Evolutionary conservation across 1,140 invertebrate species (phyloP).

Genomic region (Apis cerana): DNA sequence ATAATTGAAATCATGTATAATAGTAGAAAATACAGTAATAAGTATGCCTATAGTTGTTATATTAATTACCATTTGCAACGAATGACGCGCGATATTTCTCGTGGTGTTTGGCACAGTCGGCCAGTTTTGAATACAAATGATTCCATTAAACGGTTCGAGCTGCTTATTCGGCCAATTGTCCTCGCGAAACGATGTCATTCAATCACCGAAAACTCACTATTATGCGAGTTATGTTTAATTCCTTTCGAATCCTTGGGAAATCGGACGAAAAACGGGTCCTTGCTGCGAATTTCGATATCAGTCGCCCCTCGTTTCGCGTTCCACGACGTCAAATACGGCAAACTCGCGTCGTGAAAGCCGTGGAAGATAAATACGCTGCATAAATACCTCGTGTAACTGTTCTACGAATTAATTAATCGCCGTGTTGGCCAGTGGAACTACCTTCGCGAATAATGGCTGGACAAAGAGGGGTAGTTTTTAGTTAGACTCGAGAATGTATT

Average conservation of each 20-base stretch:
- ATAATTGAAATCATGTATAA: background rate
- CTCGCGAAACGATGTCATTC: conserved; percentile 55
- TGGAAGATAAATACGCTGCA: conserved; percentile 27
- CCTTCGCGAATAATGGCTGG: conserved; percentile 33
- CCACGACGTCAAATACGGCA: background rate
- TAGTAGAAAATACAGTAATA: background rate
- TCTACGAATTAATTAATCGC: conserved; percentile 47
- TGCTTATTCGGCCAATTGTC: conserved; percentile 51
- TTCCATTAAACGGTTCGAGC: conserved; percentile 42
- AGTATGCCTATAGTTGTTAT: conserved; percentile 28
- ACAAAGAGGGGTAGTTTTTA: background rate
- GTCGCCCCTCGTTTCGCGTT: background rate
- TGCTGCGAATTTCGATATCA: conserved; percentile 25
- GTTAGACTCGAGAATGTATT: background rate
- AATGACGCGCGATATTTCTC: conserved; percentile 39
- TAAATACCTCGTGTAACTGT: conserved; percentile 51
- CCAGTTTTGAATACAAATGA: conserved; percentile 46
- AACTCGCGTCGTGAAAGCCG: background rate
- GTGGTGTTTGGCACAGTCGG: conserved; percentile 12
- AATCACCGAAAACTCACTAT: conserved; percentile 48
- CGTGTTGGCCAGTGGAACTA: background rate
- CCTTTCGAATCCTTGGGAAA: conserved; percentile 8
- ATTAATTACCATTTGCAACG: conserved; percentile 25
- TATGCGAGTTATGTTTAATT: conserved; percentile 47
- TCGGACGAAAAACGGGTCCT: background rate